Conservation (phyloP, 2,888 invertebrate species). For the Lochmaea capreae region DNA sequence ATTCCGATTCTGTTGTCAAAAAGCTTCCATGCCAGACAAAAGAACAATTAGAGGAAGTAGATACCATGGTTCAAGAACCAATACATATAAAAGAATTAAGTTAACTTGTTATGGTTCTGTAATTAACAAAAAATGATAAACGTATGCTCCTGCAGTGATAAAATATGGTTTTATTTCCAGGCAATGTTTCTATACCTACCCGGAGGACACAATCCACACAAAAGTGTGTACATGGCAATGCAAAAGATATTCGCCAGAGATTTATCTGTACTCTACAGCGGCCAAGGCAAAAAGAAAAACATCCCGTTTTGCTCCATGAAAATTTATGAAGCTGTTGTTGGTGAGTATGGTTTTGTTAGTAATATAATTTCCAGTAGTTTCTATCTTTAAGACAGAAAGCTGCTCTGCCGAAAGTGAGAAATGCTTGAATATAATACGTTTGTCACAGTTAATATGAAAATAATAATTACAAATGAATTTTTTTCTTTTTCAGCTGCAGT, state of each 20-base stretch:
- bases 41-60: conserved; percentile 30
- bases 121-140: conserved; percentile 19
- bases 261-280: conserved; percentile 31
- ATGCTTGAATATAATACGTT: conserved; percentile 18
- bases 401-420: conserved; percentile 14
- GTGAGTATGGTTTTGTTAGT: conserved; percentile 23
- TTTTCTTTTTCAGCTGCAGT: conserved; percentile 26
- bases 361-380: conserved; percentile 17
- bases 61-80: conserved; percentile 28
- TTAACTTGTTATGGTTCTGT: conserved; percentile 25
- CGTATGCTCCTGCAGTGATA: conserved; percentile 13
- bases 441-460: conserved; percentile 20
- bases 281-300: conserved; percentile 35
- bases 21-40: conserved; percentile 29
- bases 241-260: conserved; percentile 32
- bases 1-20: conserved; percentile 23
- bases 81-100: conserved; percentile 32
- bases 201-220: conserved; percentile 33
- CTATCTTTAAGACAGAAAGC: conserved; percentile 16
- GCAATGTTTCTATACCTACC: conserved; percentile 15
- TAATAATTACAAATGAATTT: conserved; percentile 13
- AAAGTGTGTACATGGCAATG: conserved; percentile 34
- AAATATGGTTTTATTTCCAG: conserved; percentile 31
- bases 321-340: conserved; percentile 25
- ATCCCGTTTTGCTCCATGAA: conserved; percentile 28